A percentile compares a stretch with the other conserved stretches of the same genome.
Conservation (phyloP, 2,797 vertebrate species). For the Lophotriccus pileatus region DNA sequence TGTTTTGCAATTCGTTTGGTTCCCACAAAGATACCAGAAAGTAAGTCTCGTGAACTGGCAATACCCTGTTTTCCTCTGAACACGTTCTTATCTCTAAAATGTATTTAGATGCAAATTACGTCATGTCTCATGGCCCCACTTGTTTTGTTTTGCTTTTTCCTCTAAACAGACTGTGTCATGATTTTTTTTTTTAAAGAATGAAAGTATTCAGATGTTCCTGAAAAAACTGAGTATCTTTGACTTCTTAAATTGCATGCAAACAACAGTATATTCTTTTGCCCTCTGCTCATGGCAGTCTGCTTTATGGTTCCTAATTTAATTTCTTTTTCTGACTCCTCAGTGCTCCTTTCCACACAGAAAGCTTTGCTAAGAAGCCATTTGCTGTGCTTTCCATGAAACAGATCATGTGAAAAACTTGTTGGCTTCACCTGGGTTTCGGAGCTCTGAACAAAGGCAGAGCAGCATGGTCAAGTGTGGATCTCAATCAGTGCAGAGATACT, state of each 20-base stretch:
- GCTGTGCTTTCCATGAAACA: background rate
- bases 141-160: constrained; percentile 30
- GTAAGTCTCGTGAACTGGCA: constrained; percentile 62
- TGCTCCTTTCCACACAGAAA: background rate
- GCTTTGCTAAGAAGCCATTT: background rate
- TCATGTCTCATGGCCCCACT: background rate
- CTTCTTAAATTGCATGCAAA: background rate
- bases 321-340: constrained; percentile 9
- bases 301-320: constrained; percentile 41
- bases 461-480: background rate
- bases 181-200: background rate
- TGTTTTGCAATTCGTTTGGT: constrained; percentile 74
- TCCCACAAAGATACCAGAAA: constrained; percentile 72
- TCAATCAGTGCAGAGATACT: background rate
- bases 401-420: background rate
- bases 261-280: background rate
- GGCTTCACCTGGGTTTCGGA: background rate
- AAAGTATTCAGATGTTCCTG: background rate
- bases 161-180: background rate
- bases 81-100: constrained; percentile 45
- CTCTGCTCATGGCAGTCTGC: background rate
- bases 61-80: constrained; percentile 51
- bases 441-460: background rate
- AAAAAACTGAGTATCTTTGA: background rate
- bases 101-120: constrained; percentile 65